Percentiles rank a stretch among this genome's conserved stretches.
Conservation (phyloP, 2,113 vertebrate genomes). For the Melanocharis versteri region DNA sequence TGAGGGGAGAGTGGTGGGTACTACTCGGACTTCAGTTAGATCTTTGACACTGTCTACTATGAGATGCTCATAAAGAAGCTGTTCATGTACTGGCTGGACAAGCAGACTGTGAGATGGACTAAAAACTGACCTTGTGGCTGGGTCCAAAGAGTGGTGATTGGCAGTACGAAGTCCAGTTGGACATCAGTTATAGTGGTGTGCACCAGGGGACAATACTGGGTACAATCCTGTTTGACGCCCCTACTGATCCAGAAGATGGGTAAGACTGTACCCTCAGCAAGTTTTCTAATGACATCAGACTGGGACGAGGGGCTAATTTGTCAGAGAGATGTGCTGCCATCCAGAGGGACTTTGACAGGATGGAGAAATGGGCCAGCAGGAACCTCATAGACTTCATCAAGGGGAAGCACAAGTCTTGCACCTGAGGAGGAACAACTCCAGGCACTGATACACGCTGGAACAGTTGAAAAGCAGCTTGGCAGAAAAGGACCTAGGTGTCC, state of each 20-base stretch:
- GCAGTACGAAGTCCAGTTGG: neutral
- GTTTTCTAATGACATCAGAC: neutral
- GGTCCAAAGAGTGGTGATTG: neutral
- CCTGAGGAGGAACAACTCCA: neutral
- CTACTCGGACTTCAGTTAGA: neutral
- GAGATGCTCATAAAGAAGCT: neutral
- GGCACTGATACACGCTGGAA: fast-evolving
- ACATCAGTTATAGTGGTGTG: no score
- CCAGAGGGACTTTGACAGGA: neutral
- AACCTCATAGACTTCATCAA: neutral
- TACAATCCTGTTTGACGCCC: neutral
- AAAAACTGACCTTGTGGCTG: neutral
- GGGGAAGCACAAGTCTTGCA: neutral
- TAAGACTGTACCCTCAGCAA: neutral
- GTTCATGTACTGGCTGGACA: neutral
- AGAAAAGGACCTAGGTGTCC: neutral
- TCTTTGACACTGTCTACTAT: neutral
- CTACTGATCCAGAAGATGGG: neutral
- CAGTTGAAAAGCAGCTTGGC: neutral
- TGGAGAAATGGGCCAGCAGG: neutral
- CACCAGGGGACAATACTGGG: neutral
- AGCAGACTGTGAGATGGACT: neutral
- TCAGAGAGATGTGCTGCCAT: neutral
- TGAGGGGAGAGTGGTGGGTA: neutral
- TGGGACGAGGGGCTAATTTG: neutral